Evolutionary conservation across 2,113 vertebrate species (phyloP), one percentile per base, ranked within the genome.

Genomic region (Barnardius zonarius): DNA sequence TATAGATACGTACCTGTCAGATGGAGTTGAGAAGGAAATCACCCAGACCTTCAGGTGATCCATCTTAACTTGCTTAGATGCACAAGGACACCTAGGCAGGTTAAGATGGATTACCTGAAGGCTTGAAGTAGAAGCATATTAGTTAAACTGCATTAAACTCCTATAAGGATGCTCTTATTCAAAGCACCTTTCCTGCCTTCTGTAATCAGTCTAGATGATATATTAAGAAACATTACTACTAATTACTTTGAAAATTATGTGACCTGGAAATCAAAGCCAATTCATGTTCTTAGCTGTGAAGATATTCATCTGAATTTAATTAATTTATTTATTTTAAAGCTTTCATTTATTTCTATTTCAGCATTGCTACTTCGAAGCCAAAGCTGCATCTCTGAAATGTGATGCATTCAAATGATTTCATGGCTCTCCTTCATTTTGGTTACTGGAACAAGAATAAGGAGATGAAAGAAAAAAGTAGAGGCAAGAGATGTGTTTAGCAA

Each of bases 211-310:
- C 87, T 85, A 68, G 72, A 75, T 94, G 76, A 93, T 92, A 61
- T 39, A 95, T 95, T 83, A 96, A 92, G 76, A 90, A 94, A 13
- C 31, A 79, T 93, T 90, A 44, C 70, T n/a, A 30, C 86, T 96
- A 94, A 94, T 96, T 96, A 78, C 52, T 90, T 73, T 66, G 70
- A 83, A 79, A 96, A 91, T 88, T 75, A 81, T 55, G 57, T 82
- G 90, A 88, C 86, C 48, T 94, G 61, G 61, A 94, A 96, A 96
- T 91, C 66, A 63, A 84, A 93, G 43, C 31, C 57, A 57, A 37
- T 94, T 96, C 74, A 55, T 67, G 19, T 46, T 63, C 73, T 79
- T 46, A 39, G 48, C 83, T 85, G 39, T 41, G 61, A 88, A 82
- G n/a, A 52, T 24, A 72, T 80, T 70, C 0, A 41, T 35, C 83